Evolutionary conservation across 1,140 invertebrate genomes (phyloP).

Genomic region (Drosophila triauraria): DNA sequence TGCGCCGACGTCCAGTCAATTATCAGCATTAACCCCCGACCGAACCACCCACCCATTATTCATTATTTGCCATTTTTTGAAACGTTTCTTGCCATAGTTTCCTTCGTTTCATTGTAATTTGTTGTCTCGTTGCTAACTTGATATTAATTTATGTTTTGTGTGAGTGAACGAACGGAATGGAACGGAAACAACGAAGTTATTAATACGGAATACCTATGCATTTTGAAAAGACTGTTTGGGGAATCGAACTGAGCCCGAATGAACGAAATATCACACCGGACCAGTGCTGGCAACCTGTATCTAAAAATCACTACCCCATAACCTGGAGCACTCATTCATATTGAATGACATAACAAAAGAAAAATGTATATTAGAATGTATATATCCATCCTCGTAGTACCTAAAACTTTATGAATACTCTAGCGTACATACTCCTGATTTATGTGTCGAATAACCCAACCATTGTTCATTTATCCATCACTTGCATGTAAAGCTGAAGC

Average conservation of each 20-base stretch:
- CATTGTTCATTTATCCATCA: constrained; percentile 8
- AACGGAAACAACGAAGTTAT: constrained; percentile 56
- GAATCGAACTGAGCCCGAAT: constrained; percentile 20
- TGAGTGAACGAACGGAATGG: background rate
- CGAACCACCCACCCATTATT: constrained; percentile 30
- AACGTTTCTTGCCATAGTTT: constrained; percentile 33
- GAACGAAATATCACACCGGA: constrained; percentile 38
- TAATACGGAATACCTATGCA: constrained; percentile 58
- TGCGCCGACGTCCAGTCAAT: constrained; percentile 31
- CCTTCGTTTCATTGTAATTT: constrained; percentile 16
- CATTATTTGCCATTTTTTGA: constrained; percentile 31
- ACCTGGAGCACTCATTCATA: constrained; percentile 69
- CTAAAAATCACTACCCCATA: constrained; percentile 17
- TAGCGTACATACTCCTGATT: constrained; percentile 4
- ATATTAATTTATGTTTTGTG: constrained; percentile 21
- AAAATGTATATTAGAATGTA: constrained; percentile 50
- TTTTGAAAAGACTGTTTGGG: constrained; percentile 67
- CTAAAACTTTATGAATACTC: constrained; percentile 24
- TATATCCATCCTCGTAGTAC: constrained; percentile 45
- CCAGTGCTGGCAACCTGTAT: background rate
- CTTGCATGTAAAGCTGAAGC: constrained; percentile 23
- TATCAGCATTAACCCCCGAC: constrained; percentile 35
- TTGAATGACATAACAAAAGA: constrained; percentile 60
- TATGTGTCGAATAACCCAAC: constrained; percentile 25
- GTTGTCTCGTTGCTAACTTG: constrained; percentile 26